phyloP scores from a whole-genome alignment of 2,113 vertebrate genomes.

The Heterotis niloticus region DNA sequence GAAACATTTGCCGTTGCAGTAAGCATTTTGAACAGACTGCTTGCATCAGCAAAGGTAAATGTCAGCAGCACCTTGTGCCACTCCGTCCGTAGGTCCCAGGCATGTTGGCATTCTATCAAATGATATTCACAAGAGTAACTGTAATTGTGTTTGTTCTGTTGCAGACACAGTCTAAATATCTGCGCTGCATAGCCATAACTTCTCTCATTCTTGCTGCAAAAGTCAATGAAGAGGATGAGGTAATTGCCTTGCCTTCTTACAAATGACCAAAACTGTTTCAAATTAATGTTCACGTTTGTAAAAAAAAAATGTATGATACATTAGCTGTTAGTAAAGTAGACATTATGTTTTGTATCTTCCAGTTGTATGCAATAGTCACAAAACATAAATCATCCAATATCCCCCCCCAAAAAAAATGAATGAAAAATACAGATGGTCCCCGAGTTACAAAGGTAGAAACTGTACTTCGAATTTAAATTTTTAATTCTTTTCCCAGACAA shows the following conservation, averaged over 20 bases:
- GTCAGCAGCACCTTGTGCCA: no score
- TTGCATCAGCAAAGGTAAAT: conserved; percentile 64
- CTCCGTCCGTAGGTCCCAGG: no score
- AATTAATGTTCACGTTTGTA: no score
- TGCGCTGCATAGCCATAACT: conserved; percentile 65
- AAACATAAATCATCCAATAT: no score
- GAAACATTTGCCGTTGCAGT: conserved; percentile 64
- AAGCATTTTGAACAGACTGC: conserved; percentile 59
- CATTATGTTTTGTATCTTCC: not conserved
- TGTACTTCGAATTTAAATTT: no score
- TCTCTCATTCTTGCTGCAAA: conserved; percentile 76
- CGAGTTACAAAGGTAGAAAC: no score
- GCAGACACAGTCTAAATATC: conserved; percentile 70
- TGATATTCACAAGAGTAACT: not conserved
- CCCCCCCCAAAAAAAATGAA: not conserved
- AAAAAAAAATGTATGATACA: not conserved
- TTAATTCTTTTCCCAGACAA: no score
- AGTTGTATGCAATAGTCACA: no score
- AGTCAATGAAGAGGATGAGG: conserved; percentile 75
- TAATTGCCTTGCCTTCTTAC: conserved; percentile 28
- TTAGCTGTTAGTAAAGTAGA: not conserved
- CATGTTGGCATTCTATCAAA: not conserved
- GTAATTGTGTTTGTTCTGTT: not conserved
- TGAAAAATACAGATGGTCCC: no score
- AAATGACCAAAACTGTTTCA: not conserved